Conservation (phyloP, 2,113 vertebrate species). For the Cavia aperea region DNA sequence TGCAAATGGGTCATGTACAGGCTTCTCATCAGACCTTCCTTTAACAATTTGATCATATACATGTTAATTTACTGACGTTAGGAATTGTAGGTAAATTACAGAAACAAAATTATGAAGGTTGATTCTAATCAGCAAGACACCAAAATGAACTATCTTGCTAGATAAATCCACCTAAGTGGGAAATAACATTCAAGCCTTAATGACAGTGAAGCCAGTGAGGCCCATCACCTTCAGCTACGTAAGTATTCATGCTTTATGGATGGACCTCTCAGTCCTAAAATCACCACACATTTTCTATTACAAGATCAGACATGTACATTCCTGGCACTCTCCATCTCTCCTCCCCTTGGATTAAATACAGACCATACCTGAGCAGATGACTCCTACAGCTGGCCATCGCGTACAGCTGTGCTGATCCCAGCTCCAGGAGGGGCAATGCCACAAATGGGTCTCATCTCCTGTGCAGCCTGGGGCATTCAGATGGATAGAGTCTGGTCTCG, state of each 20-base stretch:
- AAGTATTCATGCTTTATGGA: too few relatives aligned
- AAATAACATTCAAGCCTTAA: too few relatives aligned
- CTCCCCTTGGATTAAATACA: too few relatives aligned
- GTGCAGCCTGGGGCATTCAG: background rate
- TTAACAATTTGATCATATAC: background rate
- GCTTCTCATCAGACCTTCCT: background rate
- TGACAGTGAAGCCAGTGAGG: background rate
- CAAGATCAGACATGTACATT: background rate
- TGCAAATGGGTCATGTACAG: rapidly evolving
- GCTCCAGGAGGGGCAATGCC: background rate
- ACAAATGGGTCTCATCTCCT: constrained; percentile 2
- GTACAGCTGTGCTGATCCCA: background rate
- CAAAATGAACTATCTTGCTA: background rate
- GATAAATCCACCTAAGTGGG: background rate
- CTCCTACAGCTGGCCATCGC: background rate
- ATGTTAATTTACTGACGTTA: background rate
- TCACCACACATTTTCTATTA: rapidly evolving
- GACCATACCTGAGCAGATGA: background rate
- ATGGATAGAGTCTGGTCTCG: background rate
- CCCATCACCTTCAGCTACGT: background rate
- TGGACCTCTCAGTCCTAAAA: background rate
- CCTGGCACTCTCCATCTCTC: too few relatives aligned
- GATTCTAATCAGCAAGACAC: background rate
- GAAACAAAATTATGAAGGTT: background rate
- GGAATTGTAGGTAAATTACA: too few relatives aligned